Evolutionary conservation across 2,113 vertebrate species (phyloP).

Genomic region (Taurulus bubalis): DNA sequence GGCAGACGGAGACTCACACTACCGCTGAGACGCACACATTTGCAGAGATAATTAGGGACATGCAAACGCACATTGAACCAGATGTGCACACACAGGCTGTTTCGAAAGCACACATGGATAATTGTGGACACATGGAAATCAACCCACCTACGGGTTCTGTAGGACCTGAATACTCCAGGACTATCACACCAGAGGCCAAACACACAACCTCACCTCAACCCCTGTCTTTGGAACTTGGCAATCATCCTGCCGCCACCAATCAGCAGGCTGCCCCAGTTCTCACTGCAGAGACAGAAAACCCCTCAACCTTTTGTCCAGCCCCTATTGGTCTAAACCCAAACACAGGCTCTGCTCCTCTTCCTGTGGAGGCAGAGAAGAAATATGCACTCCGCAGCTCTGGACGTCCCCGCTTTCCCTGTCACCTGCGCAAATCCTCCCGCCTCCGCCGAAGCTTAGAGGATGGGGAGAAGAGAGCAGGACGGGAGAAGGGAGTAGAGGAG

Average conservation of each 20-base stretch:
- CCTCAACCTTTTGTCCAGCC: conserved; percentile 64
- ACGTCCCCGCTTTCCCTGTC: conserved; percentile 94
- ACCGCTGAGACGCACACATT: conserved; percentile 54
- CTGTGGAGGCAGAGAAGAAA: conserved; percentile 86
- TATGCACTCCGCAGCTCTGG: conserved; percentile 95
- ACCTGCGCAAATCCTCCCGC: conserved; percentile 89
- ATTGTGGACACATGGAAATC: conserved; percentile 68
- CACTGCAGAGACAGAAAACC: conserved; percentile 60
- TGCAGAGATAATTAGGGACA: conserved; percentile 66
- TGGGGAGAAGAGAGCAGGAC: conserved; percentile 61
- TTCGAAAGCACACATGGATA: conserved; percentile 57
- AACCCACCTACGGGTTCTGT: conserved; percentile 57
- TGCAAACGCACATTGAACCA: conserved; percentile 77
- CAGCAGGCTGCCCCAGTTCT: conserved; percentile 67
- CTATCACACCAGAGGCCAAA: conserved; percentile 67
- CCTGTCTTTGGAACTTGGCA: conserved; percentile 69
- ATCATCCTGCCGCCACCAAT: conserved; percentile 64
- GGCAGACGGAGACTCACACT: conserved; percentile 67
- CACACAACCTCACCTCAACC: conserved; percentile 68
- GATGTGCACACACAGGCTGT: conserved; percentile 55
- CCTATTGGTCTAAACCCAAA: conserved; percentile 57
- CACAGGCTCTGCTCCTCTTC: conserved; percentile 57
- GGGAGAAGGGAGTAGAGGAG: conserved; percentile 65
- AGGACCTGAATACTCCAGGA: conserved; percentile 62
- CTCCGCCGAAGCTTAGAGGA: conserved; percentile 78